Conservation (phyloP, 2,113 vertebrate species). For the Festucalex cinctus region DNA sequence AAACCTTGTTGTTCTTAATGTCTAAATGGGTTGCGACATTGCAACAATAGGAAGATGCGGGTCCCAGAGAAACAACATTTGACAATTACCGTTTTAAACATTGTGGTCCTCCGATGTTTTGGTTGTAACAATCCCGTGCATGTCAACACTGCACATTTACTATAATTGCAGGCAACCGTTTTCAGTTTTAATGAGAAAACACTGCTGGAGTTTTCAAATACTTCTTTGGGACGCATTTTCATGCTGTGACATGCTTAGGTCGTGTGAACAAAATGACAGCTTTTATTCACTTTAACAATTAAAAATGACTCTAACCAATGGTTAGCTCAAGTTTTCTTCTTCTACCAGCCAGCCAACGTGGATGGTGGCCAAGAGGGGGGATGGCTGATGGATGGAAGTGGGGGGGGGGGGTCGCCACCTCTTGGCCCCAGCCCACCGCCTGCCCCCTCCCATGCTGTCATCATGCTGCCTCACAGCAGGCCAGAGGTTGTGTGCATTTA, state of each 20-base stretch:
- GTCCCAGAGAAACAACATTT: too few species aligned
- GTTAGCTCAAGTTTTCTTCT: conserved; percentile 28
- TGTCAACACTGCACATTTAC: background rate
- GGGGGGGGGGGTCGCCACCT: conserved; percentile 47
- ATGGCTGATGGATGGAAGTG: conserved; percentile 41
- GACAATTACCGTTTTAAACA: background rate
- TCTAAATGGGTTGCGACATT: too few species aligned
- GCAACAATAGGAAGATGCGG: too few species aligned
- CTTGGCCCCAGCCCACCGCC: conserved; percentile 36
- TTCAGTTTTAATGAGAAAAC: background rate
- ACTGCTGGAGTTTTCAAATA: background rate
- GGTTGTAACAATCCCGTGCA: background rate
- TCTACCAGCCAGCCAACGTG: conserved; percentile 56
- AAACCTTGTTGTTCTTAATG: too few species aligned
- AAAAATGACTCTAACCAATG: background rate
- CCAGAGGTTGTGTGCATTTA: conserved; percentile 78
- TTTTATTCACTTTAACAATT: background rate
- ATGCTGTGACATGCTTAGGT: background rate
- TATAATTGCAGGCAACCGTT: background rate
- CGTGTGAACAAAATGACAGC: background rate
- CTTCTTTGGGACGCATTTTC: background rate
- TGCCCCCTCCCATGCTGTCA: conserved; percentile 56
- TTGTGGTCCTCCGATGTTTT: background rate
- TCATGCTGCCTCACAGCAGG: conserved; percentile 70
- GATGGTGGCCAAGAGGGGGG: conserved; percentile 42